Base-by-base conservation (phyloP, 1,140 invertebrate genomes). In the Cecropterus lyciades region DNA sequence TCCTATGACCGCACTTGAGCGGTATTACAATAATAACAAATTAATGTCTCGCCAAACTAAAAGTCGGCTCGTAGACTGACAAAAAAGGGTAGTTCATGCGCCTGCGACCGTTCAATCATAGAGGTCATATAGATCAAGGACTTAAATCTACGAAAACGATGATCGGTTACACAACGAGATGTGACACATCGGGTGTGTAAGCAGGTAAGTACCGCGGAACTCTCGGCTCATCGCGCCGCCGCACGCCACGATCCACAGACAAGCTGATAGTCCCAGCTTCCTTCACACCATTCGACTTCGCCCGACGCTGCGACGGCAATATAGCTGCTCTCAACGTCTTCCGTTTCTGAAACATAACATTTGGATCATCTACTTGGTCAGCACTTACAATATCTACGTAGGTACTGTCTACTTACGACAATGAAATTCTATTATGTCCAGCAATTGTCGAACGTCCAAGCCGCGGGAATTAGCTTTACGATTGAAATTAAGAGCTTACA, bases 261-360 rank as follows among this genome's bases (percentile, higher is more conserved):
- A 96, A 84, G 75, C 96, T 96, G 53, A 97, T 96, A 8, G 95
- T 96, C 4, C 94, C 93, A 1, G 95, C 93, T 79, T 97, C 96
- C 69, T 96, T 96, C 13, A 97, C 94, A 6, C 97, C 96, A 79
- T 97, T 97, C 3, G 96, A 95, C 80, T 97, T 96, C 37, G 96
- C 94, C 14, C 95, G 92, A 45, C 96, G 94, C 70, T 96, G 95
- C 69, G 96, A 95, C 51, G 95, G 94, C 74, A 96, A 93, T 72
- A 96, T 93, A 7, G 95, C 95, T 10, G 96, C 95, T 69, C 96
- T 93, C 65, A 97, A 88, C 0, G 95, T 96, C 85, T 97, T 97
- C 0, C 97, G 94, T 93, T 97, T 97, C 96, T 97, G 93, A 60
- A 86, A 87, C 59, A 59, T 13, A 49, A 62, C 30, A 62, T 40